Evolutionary conservation across 92 coral and sea anemone species (phyloP).

Genomic region (Epizoanthus scotinus): DNA sequence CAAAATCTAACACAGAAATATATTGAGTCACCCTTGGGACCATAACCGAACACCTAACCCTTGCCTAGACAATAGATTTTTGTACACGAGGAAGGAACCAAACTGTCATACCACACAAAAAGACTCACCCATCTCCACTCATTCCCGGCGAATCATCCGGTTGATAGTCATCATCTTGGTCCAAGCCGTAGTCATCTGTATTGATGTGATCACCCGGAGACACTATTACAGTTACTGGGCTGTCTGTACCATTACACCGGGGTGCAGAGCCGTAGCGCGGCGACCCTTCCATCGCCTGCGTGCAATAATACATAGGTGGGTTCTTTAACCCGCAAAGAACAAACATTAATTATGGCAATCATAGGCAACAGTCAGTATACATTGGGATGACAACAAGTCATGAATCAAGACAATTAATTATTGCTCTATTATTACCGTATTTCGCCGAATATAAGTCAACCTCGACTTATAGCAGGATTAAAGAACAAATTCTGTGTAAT

Average conservation of each 20-base stretch:
- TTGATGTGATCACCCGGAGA: conserved; percentile 81
- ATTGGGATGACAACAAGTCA: not conserved
- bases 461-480: too few species aligned
- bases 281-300: conserved; percentile 55
- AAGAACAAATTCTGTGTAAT: too few species aligned
- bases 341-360: conserved; percentile 4
- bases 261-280: conserved; percentile 62
- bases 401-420: too few species aligned
- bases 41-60: too few species aligned
- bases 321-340: conserved; percentile 29
- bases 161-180: conserved; percentile 66
- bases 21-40: too few species aligned
- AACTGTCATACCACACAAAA: too few species aligned
- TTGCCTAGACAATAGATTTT: too few species aligned
- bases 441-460: too few species aligned
- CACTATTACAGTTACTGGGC: conserved; percentile 91
- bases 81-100: too few species aligned
- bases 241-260: conserved; percentile 89
- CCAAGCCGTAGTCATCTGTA: conserved; percentile 66
- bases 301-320: conserved; percentile 36
- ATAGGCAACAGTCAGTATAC: not conserved
- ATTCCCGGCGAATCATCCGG: conserved; percentile 73
- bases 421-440: too few species aligned
- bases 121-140: conserved; percentile 73
- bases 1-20: too few species aligned